Conservation (phyloP, 2,888 invertebrate species). For the Drosophila anomalata region DNA sequence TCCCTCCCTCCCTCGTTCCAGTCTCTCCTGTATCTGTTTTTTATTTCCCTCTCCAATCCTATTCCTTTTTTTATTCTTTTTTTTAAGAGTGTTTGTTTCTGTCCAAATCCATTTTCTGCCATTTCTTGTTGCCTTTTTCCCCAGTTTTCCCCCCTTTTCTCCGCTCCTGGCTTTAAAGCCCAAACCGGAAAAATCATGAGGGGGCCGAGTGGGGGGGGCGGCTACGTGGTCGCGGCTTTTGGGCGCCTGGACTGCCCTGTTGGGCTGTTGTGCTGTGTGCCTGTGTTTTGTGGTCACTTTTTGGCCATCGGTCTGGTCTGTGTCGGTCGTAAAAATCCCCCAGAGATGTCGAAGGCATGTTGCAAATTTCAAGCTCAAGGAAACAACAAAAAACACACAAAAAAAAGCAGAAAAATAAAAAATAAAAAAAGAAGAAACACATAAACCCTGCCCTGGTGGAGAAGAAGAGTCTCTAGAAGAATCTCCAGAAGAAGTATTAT, state of each 20-base stretch:
- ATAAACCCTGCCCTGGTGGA: slow-evolving; percentile 78
- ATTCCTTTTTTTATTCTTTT: slow-evolving; percentile 27
- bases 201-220: background rate
- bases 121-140: background rate
- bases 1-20: background rate
- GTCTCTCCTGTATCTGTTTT: slow-evolving; percentile 13
- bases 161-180: slow-evolving; percentile 40
- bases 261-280: too few relatives aligned
- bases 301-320: slow-evolving; percentile 24
- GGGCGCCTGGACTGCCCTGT: slow-evolving; percentile 24
- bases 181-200: slow-evolving; percentile 13
- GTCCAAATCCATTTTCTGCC: slow-evolving; percentile 65
- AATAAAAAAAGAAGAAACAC: slow-evolving; percentile 25
- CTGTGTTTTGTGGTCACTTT: slow-evolving; percentile 33
- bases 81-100: slow-evolving; percentile 33
- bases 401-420: background rate
- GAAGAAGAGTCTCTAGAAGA: slow-evolving; percentile 1
- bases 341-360: slow-evolving; percentile 78
- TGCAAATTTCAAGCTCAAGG: slow-evolving; percentile 78
- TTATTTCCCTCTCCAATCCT: background rate
- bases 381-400: slow-evolving; percentile 46
- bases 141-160: background rate
- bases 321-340: slow-evolving; percentile 77
- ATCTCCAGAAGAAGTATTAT: slow-evolving; percentile 34
- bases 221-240: slow-evolving; percentile 35